phyloP scores from a whole-genome alignment of 2,888 invertebrate genomes.

The Hyalella azteca region DNA sequence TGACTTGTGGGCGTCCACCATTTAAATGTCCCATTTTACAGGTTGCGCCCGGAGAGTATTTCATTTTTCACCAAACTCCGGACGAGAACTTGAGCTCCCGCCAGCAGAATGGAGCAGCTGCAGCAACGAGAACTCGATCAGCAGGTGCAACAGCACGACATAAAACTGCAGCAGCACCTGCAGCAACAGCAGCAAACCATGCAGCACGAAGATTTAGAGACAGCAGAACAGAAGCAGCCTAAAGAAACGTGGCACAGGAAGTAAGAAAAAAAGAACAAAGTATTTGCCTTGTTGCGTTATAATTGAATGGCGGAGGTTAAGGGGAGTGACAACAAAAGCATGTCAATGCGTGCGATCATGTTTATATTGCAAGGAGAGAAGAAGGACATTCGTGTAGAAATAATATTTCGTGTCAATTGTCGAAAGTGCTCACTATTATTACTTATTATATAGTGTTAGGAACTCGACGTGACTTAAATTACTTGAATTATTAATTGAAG shows the following conservation, averaged over 20 bases:
- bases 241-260: neutral
- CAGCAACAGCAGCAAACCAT: neutral
- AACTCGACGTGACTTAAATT: no score
- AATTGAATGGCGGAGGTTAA: neutral
- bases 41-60: conserved; percentile 4
- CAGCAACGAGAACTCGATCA: neutral
- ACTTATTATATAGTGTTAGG: neutral
- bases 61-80: neutral
- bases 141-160: neutral
- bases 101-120: neutral
- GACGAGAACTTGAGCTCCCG: neutral
- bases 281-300: neutral
- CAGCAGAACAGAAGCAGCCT: no score
- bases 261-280: neutral
- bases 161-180: neutral
- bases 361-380: neutral
- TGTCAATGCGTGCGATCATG: neutral
- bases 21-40: neutral
- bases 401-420: neutral
- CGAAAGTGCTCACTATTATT: neutral
- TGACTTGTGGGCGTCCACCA: no score
- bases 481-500: no score
- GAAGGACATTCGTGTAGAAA: neutral
- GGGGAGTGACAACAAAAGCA: neutral
- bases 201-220: no score